phyloP scores from a whole-genome alignment of 2,797 vertebrate genomes.

The Anguilla megastoma region DNA sequence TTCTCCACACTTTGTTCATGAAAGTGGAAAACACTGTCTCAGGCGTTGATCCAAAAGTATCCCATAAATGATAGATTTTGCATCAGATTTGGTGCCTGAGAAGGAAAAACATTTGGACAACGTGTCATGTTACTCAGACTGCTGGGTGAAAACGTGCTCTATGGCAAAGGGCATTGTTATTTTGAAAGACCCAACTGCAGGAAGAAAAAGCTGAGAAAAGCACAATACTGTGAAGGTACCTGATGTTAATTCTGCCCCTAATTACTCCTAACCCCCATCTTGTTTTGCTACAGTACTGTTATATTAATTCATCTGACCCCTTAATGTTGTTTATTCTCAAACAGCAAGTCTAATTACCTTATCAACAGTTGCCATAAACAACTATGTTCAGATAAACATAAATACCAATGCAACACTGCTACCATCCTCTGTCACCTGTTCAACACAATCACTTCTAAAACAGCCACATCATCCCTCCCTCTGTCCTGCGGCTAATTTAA shows the following conservation, averaged over 20 bases:
- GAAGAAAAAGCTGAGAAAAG: background rate
- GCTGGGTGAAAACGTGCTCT: no score
- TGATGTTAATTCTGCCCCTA: background rate
- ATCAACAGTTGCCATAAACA: background rate
- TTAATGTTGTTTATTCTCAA: background rate
- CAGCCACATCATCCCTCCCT: background rate
- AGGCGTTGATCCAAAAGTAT: no score
- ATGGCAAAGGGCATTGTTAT: no score
- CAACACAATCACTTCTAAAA: background rate
- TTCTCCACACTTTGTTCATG: no score
- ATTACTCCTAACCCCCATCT: background rate
- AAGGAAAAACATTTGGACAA: no score
- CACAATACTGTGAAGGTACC: background rate
- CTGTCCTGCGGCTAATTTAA: conserved; percentile 2
- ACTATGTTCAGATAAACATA: background rate
- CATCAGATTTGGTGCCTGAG: no score
- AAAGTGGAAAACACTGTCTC: no score
- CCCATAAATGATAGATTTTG: no score
- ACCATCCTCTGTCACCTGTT: background rate
- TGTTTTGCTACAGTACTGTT: background rate
- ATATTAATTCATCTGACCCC: background rate
- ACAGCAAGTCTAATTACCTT: background rate
- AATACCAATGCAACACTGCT: background rate
- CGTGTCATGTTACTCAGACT: no score
- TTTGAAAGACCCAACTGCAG: background rate